Base-by-base conservation (phyloP, 2,888 invertebrate genomes). In the Callyntrura sp. region DNA sequence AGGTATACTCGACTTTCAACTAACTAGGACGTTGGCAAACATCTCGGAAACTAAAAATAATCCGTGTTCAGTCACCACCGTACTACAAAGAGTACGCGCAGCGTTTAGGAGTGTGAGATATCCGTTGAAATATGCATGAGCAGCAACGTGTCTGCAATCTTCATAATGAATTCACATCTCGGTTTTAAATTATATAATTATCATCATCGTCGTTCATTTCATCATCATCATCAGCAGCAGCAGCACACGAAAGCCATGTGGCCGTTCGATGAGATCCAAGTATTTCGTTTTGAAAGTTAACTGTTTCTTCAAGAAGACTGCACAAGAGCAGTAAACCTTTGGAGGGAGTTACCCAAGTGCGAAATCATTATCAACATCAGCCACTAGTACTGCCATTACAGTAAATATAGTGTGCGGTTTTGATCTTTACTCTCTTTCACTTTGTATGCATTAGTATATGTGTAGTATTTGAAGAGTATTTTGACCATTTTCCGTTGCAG, bases 1-100 rank as follows among this genome's bases (percentile, higher is more conserved):
- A 43, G 35, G 60, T 17, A 60, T 57, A 57, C 35, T 20, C 60
- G 79, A 43, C 79, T 68, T 90, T 91, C 87, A 92, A 93, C 91
- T 93, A 92, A 92, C 91, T 93, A 92, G 93, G 93, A 91, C 93
- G 91, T 91, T 93, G 93, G 93, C 93, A 93, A 92, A 91, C 90
- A 90, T 91, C 91, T 92, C 91, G 14, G 88, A 91, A 90, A 90
- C 92, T 93, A 93, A 93, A 93, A 93, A 93, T 93, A 93, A 93
- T 92, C 81, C 81, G 6, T 25, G 23, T 45, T 81, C 51, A 70
- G 23, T 35, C 35, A 35, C 35, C 35, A 35, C 3, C 6, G 35
- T 60, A 17, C 35, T 57, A 60, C 25, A 25, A 51, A 76, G 70
- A 45, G 45, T 20, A 45, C 12, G 70, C 25, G n/a, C 25, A 23